Percentiles rank a stretch among this genome's conserved stretches.
These are phyloP conservation scores for Manis javanica DNA, from an alignment of 2,797 vertebrate genomes.

Conservation along the genomic window DNA sequence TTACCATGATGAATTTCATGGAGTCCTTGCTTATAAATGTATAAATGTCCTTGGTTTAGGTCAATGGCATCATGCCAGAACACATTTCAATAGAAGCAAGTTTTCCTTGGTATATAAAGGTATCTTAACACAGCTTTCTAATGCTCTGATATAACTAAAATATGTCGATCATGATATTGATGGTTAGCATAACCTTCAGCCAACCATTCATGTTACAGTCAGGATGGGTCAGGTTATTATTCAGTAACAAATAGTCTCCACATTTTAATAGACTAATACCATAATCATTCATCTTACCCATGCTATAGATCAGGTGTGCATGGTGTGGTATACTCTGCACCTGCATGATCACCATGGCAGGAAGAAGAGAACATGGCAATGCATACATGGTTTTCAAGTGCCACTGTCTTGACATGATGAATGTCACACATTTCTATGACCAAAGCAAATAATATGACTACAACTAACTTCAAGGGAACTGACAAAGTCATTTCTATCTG, in stretches of 20 bases:
- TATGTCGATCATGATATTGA: neutral
- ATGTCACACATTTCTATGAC: neutral
- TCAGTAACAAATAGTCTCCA: neutral
- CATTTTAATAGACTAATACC: neutral
- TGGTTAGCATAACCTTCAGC: neutral
- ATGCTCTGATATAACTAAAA: neutral
- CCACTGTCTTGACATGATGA: neutral
- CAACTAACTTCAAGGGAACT: neutral
- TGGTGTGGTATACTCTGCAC: neutral
- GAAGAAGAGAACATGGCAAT: neutral
- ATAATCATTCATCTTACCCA: neutral
- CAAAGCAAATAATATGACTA: neutral
- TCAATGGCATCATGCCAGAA: neutral
- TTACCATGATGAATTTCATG: neutral
- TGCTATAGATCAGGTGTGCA: neutral
- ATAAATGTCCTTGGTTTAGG: neutral
- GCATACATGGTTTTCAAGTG: neutral
- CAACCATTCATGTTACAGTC: neutral
- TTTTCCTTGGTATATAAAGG: neutral
- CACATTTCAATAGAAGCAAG: neutral
- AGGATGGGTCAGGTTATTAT: neutral
- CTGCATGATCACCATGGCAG: neutral
- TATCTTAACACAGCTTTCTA: neutral
- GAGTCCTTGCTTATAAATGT: neutral
- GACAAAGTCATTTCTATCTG: neutral